Conservation (phyloP, 1,140 invertebrate genomes). For the Metaphire vulgaris region DNA sequence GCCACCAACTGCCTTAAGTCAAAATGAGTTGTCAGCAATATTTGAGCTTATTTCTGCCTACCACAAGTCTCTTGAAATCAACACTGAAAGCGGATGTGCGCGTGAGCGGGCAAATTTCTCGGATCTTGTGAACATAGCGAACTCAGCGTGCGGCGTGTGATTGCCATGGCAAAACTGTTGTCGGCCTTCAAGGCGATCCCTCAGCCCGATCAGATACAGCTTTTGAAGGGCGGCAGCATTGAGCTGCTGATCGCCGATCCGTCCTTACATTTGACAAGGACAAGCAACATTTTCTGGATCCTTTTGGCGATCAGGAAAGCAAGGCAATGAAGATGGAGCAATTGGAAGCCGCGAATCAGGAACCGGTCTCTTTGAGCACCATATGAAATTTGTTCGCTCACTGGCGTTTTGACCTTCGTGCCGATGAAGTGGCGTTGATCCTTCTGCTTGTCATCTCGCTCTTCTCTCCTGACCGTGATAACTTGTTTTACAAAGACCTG, state of each 20-base stretch:
- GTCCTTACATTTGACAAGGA: slow-evolving; percentile 51
- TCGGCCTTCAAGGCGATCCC: slow-evolving; percentile 50
- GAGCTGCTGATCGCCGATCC: slow-evolving; percentile 56
- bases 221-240: slow-evolving; percentile 54
- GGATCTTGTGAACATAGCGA: slow-evolving; percentile 53
- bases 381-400: slow-evolving; percentile 54
- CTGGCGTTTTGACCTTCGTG: slow-evolving; percentile 51
- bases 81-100: not conserved
- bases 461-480: slow-evolving; percentile 54
- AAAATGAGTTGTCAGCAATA: not conserved
- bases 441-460: slow-evolving; percentile 55
- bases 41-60: not conserved
- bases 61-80: slow-evolving; percentile 1
- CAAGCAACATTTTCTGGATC: slow-evolving; percentile 50
- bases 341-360: slow-evolving; percentile 36
- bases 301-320: slow-evolving; percentile 42
- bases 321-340: slow-evolving; percentile 49
- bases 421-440: slow-evolving; percentile 55
- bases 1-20: not conserved
- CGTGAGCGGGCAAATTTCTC: slow-evolving; percentile 36
- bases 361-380: slow-evolving; percentile 53
- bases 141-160: slow-evolving; percentile 50
- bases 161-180: slow-evolving; percentile 53
- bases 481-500: slow-evolving; percentile 45
- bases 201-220: slow-evolving; percentile 51